These are phyloP conservation scores for Lepus europaeus DNA, from an alignment of 2,113 vertebrate genomes.

Conservation along the genomic window DNA sequence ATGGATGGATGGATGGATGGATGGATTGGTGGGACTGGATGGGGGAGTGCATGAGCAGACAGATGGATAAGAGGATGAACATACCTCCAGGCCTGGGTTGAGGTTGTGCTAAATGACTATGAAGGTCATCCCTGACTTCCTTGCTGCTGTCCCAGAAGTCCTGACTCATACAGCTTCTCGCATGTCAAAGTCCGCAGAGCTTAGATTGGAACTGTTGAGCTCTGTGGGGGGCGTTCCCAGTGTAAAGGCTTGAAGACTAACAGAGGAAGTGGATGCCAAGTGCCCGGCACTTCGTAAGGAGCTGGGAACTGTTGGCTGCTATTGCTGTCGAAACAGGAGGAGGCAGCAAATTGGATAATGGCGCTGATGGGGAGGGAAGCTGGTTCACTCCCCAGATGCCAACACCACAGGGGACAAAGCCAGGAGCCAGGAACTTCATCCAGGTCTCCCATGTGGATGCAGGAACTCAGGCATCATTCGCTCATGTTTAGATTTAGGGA, in stretches of 20 bases:
- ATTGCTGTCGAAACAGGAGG: background rate
- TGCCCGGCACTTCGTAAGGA: too few relatives aligned
- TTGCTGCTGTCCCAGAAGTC: background rate
- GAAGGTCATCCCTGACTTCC: background rate
- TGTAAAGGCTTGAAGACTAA: background rate
- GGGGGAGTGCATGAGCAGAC: too few relatives aligned
- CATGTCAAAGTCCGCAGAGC: too few relatives aligned
- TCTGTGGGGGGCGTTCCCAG: background rate
- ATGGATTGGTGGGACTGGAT: too few relatives aligned
- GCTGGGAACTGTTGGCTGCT: background rate
- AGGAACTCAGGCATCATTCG: background rate
- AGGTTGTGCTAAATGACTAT: background rate
- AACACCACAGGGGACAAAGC: too few relatives aligned
- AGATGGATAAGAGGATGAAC: background rate
- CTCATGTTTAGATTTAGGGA: background rate
- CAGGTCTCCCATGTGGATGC: too few relatives aligned
- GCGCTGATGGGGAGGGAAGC: background rate
- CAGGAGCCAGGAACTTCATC: too few relatives aligned
- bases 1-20: background rate
- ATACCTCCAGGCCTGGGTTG: background rate
- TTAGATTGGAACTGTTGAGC: background rate
- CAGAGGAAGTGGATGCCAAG: background rate
- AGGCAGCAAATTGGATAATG: background rate
- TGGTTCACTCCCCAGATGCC: too few relatives aligned
- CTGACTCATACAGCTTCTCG: background rate